phyloP scores from a whole-genome alignment of 2,797 vertebrate species.

The Tokudaia muenninki region DNA sequence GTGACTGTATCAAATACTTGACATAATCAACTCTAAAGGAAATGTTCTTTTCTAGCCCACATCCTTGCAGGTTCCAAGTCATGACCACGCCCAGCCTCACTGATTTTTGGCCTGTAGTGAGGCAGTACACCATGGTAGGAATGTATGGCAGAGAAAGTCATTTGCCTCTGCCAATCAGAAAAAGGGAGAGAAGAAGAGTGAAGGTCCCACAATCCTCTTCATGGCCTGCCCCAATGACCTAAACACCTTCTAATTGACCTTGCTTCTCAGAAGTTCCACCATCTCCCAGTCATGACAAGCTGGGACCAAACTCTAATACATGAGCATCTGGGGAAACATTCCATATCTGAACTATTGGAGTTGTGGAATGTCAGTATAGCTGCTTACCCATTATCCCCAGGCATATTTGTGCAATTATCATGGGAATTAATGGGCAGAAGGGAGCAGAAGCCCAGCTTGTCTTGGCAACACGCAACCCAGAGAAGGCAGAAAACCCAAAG shows the following conservation, averaged over 20 bases:
- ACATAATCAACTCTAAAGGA: neutral
- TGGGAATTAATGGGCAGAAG: neutral
- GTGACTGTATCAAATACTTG: neutral
- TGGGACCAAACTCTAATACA: neutral
- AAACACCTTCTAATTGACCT: neutral
- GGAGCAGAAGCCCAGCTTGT: neutral
- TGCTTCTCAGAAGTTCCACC: neutral
- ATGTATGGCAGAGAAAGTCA: neutral
- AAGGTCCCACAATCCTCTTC: neutral
- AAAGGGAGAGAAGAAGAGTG: neutral
- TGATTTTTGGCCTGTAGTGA: neutral
- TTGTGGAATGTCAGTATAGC: no score
- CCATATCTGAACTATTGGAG: neutral
- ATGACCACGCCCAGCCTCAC: neutral
- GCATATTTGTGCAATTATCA: neutral
- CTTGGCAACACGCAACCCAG: rapidly evolving
- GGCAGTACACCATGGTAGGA: neutral
- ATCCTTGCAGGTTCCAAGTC: neutral
- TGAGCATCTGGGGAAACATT: neutral
- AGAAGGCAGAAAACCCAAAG: neutral
- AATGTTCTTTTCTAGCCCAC: neutral
- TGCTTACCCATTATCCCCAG: neutral
- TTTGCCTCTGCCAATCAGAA: neutral
- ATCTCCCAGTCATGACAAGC: neutral
- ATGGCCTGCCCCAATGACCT: no score